Percentiles rank a stretch among this genome's conserved stretches.
These are phyloP conservation scores for Ooceraea biroi DNA, from an alignment of 1,140 invertebrate species.

Conservation along the genomic window DNA sequence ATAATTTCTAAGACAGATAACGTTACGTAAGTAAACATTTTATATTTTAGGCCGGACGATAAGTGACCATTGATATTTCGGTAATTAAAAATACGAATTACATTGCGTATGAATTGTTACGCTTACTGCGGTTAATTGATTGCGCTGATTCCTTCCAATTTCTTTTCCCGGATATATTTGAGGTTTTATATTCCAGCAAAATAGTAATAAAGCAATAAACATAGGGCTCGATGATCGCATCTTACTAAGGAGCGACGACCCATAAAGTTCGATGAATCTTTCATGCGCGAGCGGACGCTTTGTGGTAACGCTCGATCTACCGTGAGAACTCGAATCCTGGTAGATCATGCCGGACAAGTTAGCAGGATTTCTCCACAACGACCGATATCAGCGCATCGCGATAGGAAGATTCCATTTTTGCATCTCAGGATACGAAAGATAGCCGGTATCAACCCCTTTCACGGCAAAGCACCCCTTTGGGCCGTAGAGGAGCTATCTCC, in stretches of 20 bases:
- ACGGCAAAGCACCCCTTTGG: slow-evolving; percentile 58
- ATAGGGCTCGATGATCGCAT: background rate
- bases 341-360: slow-evolving; percentile 25
- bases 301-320: slow-evolving; percentile 29
- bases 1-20: background rate
- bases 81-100: background rate
- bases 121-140: background rate
- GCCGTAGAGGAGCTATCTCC: slow-evolving; percentile 65
- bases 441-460: slow-evolving; percentile 51
- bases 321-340: slow-evolving; percentile 19
- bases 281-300: background rate
- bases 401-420: slow-evolving; percentile 60
- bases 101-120: background rate
- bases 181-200: background rate
- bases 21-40: background rate
- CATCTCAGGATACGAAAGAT: slow-evolving; percentile 59
- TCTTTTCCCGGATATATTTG: background rate
- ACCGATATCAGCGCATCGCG: slow-evolving; percentile 27
- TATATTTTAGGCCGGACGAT: background rate
- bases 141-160: background rate
- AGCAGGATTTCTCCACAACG: background rate
- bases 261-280: slow-evolving; percentile 48
- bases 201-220: background rate
- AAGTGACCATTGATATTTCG: background rate
- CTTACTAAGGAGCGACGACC: slow-evolving; percentile 17